Percentiles rank a stretch among this genome's conserved stretches.
Conservation (phyloP, 2,797 vertebrate species). For the Oreochromis grahami region DNA sequence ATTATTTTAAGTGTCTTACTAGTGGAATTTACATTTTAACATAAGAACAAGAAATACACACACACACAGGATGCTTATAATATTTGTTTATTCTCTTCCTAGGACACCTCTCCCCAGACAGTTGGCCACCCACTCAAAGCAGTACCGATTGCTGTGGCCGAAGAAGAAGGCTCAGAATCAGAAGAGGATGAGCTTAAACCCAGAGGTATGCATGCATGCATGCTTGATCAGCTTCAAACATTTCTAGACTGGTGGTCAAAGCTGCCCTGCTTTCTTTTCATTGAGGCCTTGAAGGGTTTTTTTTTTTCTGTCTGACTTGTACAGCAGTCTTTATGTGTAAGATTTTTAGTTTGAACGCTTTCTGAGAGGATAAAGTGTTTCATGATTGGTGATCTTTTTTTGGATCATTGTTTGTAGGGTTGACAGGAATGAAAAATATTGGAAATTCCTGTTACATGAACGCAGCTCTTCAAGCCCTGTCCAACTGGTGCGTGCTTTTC, state of each 20-base stretch:
- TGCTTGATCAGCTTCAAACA: not conserved
- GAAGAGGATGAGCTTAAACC: conserved; percentile 97
- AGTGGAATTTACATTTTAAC: not conserved
- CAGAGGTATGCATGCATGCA: conserved; percentile 79
- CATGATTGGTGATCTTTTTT: not conserved
- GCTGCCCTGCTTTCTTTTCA: not conserved
- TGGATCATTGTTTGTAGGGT: conserved; percentile 71
- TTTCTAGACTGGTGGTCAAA: not conserved
- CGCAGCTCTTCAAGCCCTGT: conserved; percentile 94
- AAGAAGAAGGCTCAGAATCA: conserved; percentile 94
- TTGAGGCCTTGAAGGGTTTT: not conserved
- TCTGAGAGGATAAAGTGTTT: not conserved
- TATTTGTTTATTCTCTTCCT: not conserved
- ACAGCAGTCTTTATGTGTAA: not conserved
- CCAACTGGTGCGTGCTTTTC: conserved; percentile 87
- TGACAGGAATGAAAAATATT: conserved; percentile 99
- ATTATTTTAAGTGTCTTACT: too few relatives aligned
- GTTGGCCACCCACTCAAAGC: conserved; percentile 83
- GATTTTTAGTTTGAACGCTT: not conserved
- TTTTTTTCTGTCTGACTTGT: not conserved
- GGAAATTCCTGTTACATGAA: conserved; percentile 99
- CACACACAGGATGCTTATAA: not conserved
- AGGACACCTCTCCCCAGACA: conserved; percentile 77
- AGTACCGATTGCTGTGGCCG: conserved; percentile 93
- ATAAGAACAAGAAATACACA: not conserved